Evolutionary conservation across 1,140 invertebrate genomes (phyloP), one percentile per base, ranked within the genome.

Genomic region (Drosophila lacertosa): DNA sequence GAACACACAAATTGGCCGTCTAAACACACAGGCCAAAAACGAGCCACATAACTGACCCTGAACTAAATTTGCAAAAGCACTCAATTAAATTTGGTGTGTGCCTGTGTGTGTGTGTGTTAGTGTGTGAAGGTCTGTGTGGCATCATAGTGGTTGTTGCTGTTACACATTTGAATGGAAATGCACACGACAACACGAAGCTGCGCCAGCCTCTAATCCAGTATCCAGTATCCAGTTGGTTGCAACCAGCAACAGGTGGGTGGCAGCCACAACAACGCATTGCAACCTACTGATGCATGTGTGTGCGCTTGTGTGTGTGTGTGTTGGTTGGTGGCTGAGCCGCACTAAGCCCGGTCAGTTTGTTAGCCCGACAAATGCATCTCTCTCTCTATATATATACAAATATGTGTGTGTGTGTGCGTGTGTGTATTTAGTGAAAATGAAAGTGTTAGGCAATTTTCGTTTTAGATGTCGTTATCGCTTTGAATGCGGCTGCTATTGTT

Each of bases 381-480:
- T 26, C 20, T 68, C 6, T 62, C 9, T 62, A 20, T 32, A 29
- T 20, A 55, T 3, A 22, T n/a, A 16, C n/a, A n/a, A 5, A 51
- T 3, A 18, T 57, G 35, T 16, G 18, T 50, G 39, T 60, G 54
- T 39, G 35, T 37, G 22, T 59, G 16, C 33, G 40, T 35, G 47
- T 66, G 53, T 60, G 54, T 53, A 39, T 26, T 18, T 16, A 53
- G 33, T 70, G 70, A 82, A 86, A 86, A 48, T 55, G 82, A 86
- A 86, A 86, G 82, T 88, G 77, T 55, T 59, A 48, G 68, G 77
- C 70, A 82, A 77, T 88, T 82, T 86, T 82, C 77, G 71, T 81
- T 88, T 81, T 75, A 82, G 74, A 67, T 68, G 59, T 60, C 63
- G 62, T 76, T 72, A 68, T 79, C 57, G 68, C 59, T 70, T 65